These are phyloP conservation scores for Morus bassanus DNA, from an alignment of 2,797 vertebrate genomes.

Conservation along the genomic window DNA sequence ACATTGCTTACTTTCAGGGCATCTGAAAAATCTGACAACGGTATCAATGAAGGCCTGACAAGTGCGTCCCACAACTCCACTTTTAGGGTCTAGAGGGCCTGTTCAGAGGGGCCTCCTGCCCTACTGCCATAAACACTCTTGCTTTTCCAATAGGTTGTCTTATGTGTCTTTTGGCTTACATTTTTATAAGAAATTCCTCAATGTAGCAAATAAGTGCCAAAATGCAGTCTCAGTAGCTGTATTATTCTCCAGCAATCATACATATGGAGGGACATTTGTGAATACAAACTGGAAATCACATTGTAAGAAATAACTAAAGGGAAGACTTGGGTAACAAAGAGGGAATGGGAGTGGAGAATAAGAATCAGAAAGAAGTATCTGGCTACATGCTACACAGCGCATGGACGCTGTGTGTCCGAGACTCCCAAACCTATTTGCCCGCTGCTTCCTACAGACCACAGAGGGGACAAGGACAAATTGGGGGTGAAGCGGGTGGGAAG, in stretches of 20 bases:
- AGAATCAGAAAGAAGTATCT: background rate
- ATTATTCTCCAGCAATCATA: background rate
- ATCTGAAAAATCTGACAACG: background rate
- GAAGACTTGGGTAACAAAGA: background rate
- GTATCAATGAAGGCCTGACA: background rate
- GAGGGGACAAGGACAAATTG: background rate
- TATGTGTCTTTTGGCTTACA: background rate
- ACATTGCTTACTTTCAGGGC: background rate
- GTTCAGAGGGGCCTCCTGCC: background rate
- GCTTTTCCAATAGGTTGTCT: background rate
- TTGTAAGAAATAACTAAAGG: background rate
- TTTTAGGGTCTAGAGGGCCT: background rate
- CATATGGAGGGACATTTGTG: background rate
- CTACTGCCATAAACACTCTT: background rate
- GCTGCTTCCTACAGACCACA: background rate
- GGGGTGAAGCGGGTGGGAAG: accelerated
- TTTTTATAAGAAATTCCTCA: background rate
- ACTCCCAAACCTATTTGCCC: background rate
- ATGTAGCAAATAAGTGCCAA: background rate
- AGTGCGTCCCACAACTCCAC: background rate
- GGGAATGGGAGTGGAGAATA: background rate
- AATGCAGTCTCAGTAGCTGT: background rate
- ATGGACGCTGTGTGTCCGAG: background rate
- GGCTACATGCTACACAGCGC: background rate
- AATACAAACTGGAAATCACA: background rate